Conservation (phyloP, 2,888 invertebrate genomes). For the Cerastis leucographa region DNA sequence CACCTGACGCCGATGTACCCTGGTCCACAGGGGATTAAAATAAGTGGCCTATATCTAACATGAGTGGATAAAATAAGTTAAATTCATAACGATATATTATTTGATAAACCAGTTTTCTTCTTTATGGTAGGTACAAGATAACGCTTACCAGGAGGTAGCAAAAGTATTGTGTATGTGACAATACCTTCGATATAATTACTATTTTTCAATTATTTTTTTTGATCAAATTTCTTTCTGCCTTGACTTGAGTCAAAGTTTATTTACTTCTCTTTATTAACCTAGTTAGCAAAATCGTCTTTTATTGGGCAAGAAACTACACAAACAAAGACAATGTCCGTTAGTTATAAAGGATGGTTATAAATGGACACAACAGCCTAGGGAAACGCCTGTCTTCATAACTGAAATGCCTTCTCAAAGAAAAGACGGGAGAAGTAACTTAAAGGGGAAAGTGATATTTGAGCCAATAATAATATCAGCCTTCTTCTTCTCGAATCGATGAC, state of each 20-base stretch:
- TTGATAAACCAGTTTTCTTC: neutral
- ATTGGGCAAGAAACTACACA: neutral
- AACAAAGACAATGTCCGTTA: neutral
- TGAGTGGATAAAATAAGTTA: neutral
- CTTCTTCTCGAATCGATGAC: no score
- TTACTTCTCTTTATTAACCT: neutral
- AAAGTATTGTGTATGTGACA: neutral
- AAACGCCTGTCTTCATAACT: neutral
- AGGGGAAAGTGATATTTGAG: neutral
- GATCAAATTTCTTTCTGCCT: neutral
- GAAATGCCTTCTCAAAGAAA: neutral
- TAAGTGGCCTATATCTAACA: neutral
- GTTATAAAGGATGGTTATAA: neutral
- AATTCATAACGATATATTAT: neutral
- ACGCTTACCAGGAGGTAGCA: neutral
- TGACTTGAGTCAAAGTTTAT: neutral
- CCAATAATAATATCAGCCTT: neutral
- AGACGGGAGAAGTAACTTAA: no score
- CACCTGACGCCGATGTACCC: constrained; percentile 10
- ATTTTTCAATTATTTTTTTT: no score
- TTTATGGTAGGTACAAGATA: neutral
- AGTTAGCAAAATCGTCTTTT: neutral
- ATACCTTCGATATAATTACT: neutral
- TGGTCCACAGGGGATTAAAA: constrained; percentile 3
- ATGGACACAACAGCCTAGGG: neutral